Base-by-base conservation (phyloP, 2,888 invertebrate genomes). In the Arrhopalites spinosus region DNA sequence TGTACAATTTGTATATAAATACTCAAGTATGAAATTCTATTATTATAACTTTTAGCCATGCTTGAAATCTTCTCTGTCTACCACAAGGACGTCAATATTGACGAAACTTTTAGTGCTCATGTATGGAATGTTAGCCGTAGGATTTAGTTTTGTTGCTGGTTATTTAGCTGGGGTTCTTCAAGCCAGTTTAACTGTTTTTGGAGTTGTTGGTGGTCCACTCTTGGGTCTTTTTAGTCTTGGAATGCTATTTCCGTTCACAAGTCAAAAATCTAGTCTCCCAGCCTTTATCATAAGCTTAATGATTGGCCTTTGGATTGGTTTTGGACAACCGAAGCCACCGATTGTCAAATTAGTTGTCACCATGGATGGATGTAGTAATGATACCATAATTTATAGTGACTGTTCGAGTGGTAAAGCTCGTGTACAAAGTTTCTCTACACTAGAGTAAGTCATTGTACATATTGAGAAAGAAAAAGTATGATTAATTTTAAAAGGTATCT, bases 111-210 rank as follows among this genome's bases (percentile, higher is more conserved):
- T 92, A 20, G 93, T 94, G 0, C 87, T 93, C 20, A 82, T 87
- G 0, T 95, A 89, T 84, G 96, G 96, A 0, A 83, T 91, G 0
- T 81, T 92, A 0, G 94, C 94, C 84, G 87, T 97, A 64, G 92
- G 89, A 0, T 84, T 96, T 50, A 94, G 96, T 0, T 95, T 94
- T 85, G 83, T 94, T 7, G 94, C 94, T 0, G 91, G 95, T 81
- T 88, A 91, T 75, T 87, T 96, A 64, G 95, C 94, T 0, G 93
- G 93, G 0, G 88, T 96, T n/a, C 87, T 96, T n/a, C 93, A 95
- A 86, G 92, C 93, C 0, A 90, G 94, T 0, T 86, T 95, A 11
- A 93, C 93, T 0, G 92, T 95, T 80, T 94, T 95, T 84, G 95
- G 80, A 13, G 75, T 79, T 2, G 75, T 93, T 1, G 95, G 95